Conservation (phyloP, 2,888 invertebrate species). For the Theretra japonica region DNA sequence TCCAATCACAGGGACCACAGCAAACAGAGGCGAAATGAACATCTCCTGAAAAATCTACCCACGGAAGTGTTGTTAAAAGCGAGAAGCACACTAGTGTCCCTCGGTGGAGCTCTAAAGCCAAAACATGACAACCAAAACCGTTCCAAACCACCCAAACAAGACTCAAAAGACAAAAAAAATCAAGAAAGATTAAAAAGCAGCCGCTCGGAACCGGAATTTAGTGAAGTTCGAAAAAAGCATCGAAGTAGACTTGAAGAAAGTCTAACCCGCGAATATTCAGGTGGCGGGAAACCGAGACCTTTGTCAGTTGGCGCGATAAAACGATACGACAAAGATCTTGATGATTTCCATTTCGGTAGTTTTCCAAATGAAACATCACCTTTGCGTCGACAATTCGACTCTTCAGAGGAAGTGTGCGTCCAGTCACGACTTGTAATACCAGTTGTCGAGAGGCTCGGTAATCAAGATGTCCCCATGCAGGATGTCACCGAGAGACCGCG, state of each 20-base stretch:
- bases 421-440: constrained; percentile 76
- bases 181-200: constrained; percentile 69
- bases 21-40: constrained; percentile 73
- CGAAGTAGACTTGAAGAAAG: constrained; percentile 67
- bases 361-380: constrained; percentile 60
- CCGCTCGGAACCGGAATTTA: constrained; percentile 75
- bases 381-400: constrained; percentile 62
- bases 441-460: constrained; percentile 68
- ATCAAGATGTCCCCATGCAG: constrained; percentile 60
- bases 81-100: constrained; percentile 73
- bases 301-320: constrained; percentile 73
- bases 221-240: constrained; percentile 67
- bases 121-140: constrained; percentile 64
- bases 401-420: constrained; percentile 71
- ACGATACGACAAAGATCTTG: constrained; percentile 64
- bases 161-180: constrained; percentile 75
- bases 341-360: constrained; percentile 56
- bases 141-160: constrained; percentile 68
- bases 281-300: constrained; percentile 62
- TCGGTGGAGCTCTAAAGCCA: constrained; percentile 78
- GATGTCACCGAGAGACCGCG: constrained; percentile 86
- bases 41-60: constrained; percentile 75
- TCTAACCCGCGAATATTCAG: constrained; percentile 52
- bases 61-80: constrained; percentile 78
- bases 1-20: constrained; percentile 72